Conservation (phyloP, 2,888 invertebrate genomes). For the Drosophila histrio region DNA sequence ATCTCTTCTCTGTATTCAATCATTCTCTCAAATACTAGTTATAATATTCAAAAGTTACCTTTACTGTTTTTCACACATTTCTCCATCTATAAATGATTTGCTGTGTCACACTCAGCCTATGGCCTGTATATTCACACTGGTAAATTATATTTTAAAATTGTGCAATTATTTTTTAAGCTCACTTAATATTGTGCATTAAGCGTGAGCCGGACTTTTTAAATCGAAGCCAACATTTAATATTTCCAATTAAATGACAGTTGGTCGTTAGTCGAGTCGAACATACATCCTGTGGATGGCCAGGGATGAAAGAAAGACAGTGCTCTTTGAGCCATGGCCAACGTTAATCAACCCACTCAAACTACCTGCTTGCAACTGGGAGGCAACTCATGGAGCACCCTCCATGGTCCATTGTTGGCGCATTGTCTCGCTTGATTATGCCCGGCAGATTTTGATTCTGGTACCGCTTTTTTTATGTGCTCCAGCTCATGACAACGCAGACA, state of each 20-base stretch:
- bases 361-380: not conserved
- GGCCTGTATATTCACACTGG: not conserved
- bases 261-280: not conserved
- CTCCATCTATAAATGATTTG: not conserved
- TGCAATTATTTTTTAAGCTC: conserved; percentile 42
- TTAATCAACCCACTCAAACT: conserved; percentile 62
- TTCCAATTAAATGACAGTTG: conserved; percentile 36
- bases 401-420: conserved; percentile 69
- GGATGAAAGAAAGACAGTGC: not conserved
- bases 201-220: conserved; percentile 40
- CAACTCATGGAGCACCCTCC: conserved; percentile 41
- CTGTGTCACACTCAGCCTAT: not conserved
- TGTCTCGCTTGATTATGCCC: conserved; percentile 78
- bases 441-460: conserved; percentile 69
- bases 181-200: conserved; percentile 47
- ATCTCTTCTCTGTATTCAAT: too few species aligned
- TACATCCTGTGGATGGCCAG: not conserved
- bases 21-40: too few species aligned
- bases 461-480: conserved; percentile 62
- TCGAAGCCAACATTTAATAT: conserved; percentile 9
- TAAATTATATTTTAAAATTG: conserved; percentile 17
- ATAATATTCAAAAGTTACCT: too few species aligned
- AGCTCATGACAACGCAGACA: conserved; percentile 66
- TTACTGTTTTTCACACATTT: too few species aligned
- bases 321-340: conserved; percentile 35